Conservation (phyloP, 2,113 vertebrate genomes). For the Phrynosoma platyrhinos region DNA sequence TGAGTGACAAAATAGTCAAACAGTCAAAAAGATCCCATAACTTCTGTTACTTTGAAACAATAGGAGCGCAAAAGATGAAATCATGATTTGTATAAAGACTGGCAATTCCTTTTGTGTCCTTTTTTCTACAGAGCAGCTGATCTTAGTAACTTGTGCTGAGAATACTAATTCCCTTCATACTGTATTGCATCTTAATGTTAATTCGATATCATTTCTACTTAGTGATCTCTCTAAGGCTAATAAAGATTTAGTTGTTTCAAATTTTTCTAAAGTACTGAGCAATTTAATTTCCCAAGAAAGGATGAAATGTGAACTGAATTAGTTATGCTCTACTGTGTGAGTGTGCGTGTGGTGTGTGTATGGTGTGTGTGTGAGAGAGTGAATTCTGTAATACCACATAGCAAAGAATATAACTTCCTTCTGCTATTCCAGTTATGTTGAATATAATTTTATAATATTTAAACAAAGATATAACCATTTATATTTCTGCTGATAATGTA, state of each 20-base stretch:
- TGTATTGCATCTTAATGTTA: background rate
- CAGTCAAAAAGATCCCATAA: no score
- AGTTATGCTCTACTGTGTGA: background rate
- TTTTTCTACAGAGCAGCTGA: background rate
- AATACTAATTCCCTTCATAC: constrained; percentile 23
- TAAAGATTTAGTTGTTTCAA: constrained; percentile 21
- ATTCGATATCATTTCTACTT: background rate
- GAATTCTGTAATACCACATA: background rate
- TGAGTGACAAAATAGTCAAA: no score
- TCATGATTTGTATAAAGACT: background rate
- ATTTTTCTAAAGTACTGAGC: constrained; percentile 7
- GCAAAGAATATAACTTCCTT: background rate
- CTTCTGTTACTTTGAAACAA: background rate
- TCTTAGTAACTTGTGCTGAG: constrained; percentile 3
- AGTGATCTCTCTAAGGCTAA: constrained; percentile 33
- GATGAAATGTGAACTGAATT: constrained; percentile 10
- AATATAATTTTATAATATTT: background rate
- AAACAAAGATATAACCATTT: background rate
- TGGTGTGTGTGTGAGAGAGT: no score
- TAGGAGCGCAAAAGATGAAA: background rate
- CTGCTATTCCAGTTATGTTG: background rate
- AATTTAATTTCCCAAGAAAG: constrained; percentile 21
- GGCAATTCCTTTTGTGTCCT: background rate
- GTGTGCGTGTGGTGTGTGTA: no score
- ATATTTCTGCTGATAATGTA: accelerated